Conservation (phyloP, 2,113 vertebrate genomes). For the Sclerurus mexicanus region DNA sequence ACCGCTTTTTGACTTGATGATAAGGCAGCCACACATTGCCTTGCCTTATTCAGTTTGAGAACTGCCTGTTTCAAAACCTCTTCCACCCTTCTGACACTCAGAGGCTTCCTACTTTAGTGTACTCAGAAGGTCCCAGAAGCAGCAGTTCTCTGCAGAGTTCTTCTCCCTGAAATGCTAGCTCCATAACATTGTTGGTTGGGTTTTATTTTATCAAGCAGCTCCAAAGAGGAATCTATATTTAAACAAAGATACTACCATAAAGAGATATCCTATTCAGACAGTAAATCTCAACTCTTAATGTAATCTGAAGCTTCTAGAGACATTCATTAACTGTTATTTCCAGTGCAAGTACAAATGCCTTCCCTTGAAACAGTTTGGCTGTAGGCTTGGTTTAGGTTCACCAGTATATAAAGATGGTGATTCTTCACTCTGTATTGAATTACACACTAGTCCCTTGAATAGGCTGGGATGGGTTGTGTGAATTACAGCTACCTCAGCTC, state of each 20-base stretch:
- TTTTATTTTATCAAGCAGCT: not conserved
- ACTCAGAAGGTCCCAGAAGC: not conserved
- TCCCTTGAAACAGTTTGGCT: not conserved
- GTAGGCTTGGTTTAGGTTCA: not conserved
- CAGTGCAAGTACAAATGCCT: not conserved
- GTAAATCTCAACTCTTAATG: not conserved
- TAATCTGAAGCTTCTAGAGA: not conserved
- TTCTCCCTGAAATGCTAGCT: not conserved
- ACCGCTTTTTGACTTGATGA: not conserved
- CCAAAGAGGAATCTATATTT: not conserved
- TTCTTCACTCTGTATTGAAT: not conserved
- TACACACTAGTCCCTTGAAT: not conserved
- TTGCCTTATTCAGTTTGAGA: not conserved
- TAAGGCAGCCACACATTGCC: not conserved
- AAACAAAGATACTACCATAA: not conserved
- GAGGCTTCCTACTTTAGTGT: not conserved
- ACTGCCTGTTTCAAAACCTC: not conserved
- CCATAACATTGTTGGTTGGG: fast-evolving
- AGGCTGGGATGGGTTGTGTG: not conserved
- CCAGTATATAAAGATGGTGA: not conserved
- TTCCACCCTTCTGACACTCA: not conserved
- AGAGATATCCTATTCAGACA: not conserved
- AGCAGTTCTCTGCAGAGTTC: not conserved
- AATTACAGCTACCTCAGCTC: not conserved
- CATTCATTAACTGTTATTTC: not conserved